Base-by-base conservation (phyloP, 2,797 vertebrate genomes). In the Scarus forsteni region DNA sequence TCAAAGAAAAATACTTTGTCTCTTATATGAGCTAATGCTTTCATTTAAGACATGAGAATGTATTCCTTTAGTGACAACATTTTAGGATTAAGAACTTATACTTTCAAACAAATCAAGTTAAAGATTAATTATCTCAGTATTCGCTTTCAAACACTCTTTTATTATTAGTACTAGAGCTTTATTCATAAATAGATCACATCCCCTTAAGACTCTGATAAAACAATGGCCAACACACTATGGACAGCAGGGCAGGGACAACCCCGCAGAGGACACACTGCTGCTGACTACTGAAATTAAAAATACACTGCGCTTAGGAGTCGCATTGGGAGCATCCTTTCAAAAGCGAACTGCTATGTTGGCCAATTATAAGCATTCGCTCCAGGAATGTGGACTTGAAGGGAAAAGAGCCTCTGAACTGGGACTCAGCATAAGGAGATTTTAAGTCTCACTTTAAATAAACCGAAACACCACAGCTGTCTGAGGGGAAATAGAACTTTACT, bases 311-410 rank as follows among this genome's bases (percentile, higher is more conserved):
- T 7, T 39, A 7, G 7, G 34, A 52, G n/a, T 12, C 3, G 2
- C 15, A 18, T 0, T 14, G 27, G 48, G 48, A 63, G 52, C 18
- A 44, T 45, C 39, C 67, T 63, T 62, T 63, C 48, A 54, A 11
- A 42, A 42, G 51, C 14, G 57, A 49, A 42, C 50, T 42, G 16
- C 53, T 70, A 54, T 15, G 52, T 59, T 38, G 16, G 54, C 50
- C 36, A 40, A 62, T 71, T 39, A 55, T 9, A 38, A 46, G 60
- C 34, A 18, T 14, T 57, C 12, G 1, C 3, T 58, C 39, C 6
- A n/a, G n/a, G 27, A 60, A 52, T 39, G 50, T 55, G 11, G 19
- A 51, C 18, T 66, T 53, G 19, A 61, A 34, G 59, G 39, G 39
- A 51, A 18, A 60, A 62, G 49, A 66, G 11, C 18, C 38, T 27